A percentile compares a stretch with the other conserved stretches of the same genome.
phyloP scores from a whole-genome alignment of 2,797 vertebrate genomes.

The Periophthalmus magnuspinnatus region DNA sequence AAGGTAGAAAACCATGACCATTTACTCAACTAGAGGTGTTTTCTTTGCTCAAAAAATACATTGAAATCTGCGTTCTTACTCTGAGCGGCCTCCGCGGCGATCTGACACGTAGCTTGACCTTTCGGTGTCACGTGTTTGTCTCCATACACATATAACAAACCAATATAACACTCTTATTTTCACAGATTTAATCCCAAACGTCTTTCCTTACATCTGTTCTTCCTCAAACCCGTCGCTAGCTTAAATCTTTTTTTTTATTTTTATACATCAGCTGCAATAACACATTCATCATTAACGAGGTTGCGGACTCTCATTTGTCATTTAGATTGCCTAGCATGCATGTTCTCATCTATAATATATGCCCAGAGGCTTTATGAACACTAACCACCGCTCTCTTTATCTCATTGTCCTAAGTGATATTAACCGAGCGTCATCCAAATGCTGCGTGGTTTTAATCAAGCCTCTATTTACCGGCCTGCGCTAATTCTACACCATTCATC shows the following conservation, averaged over 20 bases:
- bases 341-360: conserved; percentile 55
- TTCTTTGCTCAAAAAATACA: neutral
- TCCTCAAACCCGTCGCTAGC: conserved; percentile 20
- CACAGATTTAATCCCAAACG: neutral
- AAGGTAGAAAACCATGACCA: too few species aligned
- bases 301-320: conserved; percentile 47
- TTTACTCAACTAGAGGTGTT: neutral
- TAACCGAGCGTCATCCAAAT: conserved; percentile 52
- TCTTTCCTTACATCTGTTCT: neutral
- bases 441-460: conserved; percentile 60
- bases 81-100: neutral
- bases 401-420: conserved; percentile 65
- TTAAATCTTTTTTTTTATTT: conserved; percentile 14
- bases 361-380: conserved; percentile 48
- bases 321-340: conserved; percentile 38
- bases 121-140: neutral
- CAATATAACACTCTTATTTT: neutral
- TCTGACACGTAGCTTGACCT: neutral
- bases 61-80: neutral
- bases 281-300: conserved; percentile 39
- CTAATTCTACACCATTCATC: conserved; percentile 54
- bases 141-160: neutral
- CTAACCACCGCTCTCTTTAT: conserved; percentile 49
- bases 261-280: conserved; percentile 29
- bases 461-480: conserved; percentile 43